Percentiles rank a stretch among this genome's conserved stretches.
These are phyloP conservation scores for Oreohelix idahoensis DNA, from an alignment of 1,140 invertebrate genomes.

Conservation along the genomic window DNA sequence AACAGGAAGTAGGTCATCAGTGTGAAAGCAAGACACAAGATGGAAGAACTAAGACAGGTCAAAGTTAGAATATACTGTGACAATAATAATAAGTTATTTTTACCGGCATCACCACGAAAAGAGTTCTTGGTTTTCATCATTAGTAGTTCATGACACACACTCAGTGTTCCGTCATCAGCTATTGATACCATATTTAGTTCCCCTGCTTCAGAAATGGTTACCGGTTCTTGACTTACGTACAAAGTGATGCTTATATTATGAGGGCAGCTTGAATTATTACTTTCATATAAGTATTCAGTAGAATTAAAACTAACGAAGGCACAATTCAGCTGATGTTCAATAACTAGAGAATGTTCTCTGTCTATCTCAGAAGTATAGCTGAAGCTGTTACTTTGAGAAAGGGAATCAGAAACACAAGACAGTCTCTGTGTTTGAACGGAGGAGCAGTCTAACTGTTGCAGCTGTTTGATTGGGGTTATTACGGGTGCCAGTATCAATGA, in stretches of 20 bases:
- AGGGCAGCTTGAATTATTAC: background rate
- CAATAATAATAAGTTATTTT: background rate
- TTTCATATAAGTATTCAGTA: background rate
- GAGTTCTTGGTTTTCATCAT: background rate
- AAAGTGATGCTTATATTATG: background rate
- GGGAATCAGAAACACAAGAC: background rate
- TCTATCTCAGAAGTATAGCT: background rate
- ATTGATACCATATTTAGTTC: background rate
- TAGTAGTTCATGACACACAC: background rate
- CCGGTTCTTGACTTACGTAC: background rate
- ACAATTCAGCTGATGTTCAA: background rate
- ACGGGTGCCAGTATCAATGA: background rate
- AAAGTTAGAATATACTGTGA: background rate
- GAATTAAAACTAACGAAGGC: background rate
- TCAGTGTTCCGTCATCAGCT: conserved; percentile 23
- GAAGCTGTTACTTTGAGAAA: background rate
- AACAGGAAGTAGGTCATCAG: conserved; percentile 24
- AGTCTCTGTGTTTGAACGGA: background rate
- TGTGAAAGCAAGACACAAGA: background rate
- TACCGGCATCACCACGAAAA: background rate
- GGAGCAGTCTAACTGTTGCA: background rate
- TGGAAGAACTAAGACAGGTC: background rate
- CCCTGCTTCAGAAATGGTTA: background rate
- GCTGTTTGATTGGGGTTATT: background rate
- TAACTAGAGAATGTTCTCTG: background rate